Evolutionary conservation across 2,888 invertebrate genomes (phyloP), one percentile per base, ranked within the genome.

Genomic region (Agrenia bidenticulata): DNA sequence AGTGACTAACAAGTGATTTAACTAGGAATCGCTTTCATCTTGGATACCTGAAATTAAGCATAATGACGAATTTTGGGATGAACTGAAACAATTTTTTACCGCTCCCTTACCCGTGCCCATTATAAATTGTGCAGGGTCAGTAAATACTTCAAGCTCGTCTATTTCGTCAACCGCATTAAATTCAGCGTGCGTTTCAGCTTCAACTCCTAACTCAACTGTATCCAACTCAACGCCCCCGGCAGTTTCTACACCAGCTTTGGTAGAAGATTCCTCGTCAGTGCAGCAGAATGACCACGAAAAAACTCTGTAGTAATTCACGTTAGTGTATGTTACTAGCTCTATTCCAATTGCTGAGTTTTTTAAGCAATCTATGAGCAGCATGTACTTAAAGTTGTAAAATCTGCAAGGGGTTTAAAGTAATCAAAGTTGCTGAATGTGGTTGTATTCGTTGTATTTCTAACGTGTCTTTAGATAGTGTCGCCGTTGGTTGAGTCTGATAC

Each of bases 1-100:
- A 4, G 32, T 32, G 11, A 32, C 4, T 11, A 32, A 32, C 32
- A 45, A 45, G 15, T n/a, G 15, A 45, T 54, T 23, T 5, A 60
- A 56, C 24, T 37, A 73, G 73, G 75, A 74, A 53, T 73, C 75
- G 0, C 61, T 75, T 24, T 72, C 72, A 39, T 63, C 67, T 2
- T 74, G 73, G 73, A 41, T 76, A 59, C 71, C 76, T 41, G 74
- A 67, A 57, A 53, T 73, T 37, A 71, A 70, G 61, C 63, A 56
- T 19, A 72, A 73, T 26, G 73, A 69, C 13, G 72, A 71, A n/a
- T 76, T 75, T 61, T 76, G 76, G 76, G 64, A 66, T 39, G 76
- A 75, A 57, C 63, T 73, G 9, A 72, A 72, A 39, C 66, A 73
- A 49, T 64, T 70, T 13, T 69, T 66, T 32, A 49, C 61, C 24